Evolutionary conservation across 2,113 vertebrate genomes (phyloP), one percentile per base, ranked within the genome.

Genomic region (Rhodinocichla rosea): DNA sequence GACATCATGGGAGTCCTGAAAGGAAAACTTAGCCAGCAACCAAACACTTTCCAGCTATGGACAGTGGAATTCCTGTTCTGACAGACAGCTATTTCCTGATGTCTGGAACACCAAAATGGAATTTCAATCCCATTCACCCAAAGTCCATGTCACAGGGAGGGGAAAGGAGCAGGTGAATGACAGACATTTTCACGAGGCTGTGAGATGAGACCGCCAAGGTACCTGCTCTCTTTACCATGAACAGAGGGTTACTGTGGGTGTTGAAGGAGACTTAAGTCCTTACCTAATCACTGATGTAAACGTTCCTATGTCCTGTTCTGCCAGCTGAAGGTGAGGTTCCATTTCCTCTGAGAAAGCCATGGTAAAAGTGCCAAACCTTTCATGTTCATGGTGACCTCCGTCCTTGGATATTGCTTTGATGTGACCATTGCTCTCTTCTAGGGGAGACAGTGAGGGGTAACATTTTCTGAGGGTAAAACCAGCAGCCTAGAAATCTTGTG

Each of bases 401-500:
- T 39, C 75, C 68, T 69, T 49, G 42, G 87, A 42, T 37, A 44
- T 50, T 49, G 21, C 89, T 81, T 81, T 83, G 76, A 57, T 45
- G 19, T 10, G 64, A 49, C 20, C 24, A 2, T 63, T 82, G 56
- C 33, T 75, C 40, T 77, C 13, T 73, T 65, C 47, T 7, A 27
- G 18, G 39, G 64, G 47, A 83, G 57, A 24, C 27, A 40, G 32
- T 1, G 3, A 71, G 32, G 37, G 17, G 40, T 23, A 40, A 32
- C 4, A 2, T 74, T 69, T 47, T 80, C 37, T 12, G 2, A 57
- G 21, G 13, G 52, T 45, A 77, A 89, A 92, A 81, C 30, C 4
- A 90, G 86, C 91, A 96, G 70, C 73, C 67, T 84, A 59, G 39
- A n/a, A 77, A 78, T 80, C 83, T 68, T n/a, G 39, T 83, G 63